Percentiles rank a stretch among this genome's conserved stretches.
Evolutionary conservation across 1,140 invertebrate species (phyloP).

Genomic region (Eciton burchellii): DNA sequence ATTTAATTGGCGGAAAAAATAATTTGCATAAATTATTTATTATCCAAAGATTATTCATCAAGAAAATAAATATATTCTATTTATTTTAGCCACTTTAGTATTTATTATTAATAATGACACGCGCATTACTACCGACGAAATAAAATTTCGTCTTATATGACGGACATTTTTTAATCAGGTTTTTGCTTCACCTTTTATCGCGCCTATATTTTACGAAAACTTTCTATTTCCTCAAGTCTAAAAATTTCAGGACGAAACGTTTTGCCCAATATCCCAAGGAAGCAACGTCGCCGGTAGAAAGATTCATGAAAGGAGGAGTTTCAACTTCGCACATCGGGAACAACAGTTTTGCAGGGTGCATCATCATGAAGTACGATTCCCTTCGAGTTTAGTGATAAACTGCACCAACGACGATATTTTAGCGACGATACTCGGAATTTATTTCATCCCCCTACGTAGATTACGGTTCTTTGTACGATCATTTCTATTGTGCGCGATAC

Average conservation of each 20-base stretch:
- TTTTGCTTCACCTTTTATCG: too few relatives aligned
- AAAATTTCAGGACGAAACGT: constrained; percentile 19
- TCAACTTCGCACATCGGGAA: constrained; percentile 32
- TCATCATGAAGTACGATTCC: constrained; percentile 29
- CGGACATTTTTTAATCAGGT: too few relatives aligned
- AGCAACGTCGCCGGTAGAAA: constrained; percentile 1
- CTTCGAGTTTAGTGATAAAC: constrained; percentile 47
- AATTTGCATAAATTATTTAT: constrained; percentile 5
- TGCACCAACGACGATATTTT: constrained; percentile 52
- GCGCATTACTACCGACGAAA: neutral
- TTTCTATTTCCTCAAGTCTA: neutral
- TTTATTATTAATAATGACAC: constrained; percentile 22
- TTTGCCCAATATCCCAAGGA: neutral
- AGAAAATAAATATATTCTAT: neutral
- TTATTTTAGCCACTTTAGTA: neutral
- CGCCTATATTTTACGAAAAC: too few relatives aligned
- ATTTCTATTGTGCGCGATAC: constrained; percentile 51
- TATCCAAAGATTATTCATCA: neutral
- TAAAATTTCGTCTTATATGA: too few relatives aligned
- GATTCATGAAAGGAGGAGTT: neutral
- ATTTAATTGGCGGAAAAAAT: constrained; percentile 11
- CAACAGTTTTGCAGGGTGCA: constrained; percentile 11
- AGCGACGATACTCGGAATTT: constrained; percentile 53
- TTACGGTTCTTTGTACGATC: constrained; percentile 45
- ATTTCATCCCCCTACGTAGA: constrained; percentile 36